phyloP scores from a whole-genome alignment of 2,113 vertebrate species.

The Egretta garzetta region DNA sequence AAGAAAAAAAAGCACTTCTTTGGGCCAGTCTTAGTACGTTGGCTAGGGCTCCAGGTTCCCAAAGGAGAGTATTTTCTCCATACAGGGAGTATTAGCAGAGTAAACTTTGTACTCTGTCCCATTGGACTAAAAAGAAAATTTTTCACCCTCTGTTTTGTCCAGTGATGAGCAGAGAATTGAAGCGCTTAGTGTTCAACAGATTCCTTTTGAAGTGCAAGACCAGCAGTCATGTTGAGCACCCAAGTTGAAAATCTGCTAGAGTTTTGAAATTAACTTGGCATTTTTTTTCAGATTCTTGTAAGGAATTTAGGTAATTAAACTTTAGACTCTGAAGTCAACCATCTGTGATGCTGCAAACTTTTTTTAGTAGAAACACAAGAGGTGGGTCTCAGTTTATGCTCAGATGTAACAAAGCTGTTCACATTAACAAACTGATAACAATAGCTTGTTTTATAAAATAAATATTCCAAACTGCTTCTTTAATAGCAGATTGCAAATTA shows the following conservation, averaged over 20 bases:
- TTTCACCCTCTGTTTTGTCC: background rate
- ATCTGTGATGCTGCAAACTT: background rate
- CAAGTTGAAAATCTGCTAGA: background rate
- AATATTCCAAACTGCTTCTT: background rate
- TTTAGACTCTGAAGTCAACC: background rate
- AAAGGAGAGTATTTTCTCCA: background rate
- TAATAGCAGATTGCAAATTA: background rate
- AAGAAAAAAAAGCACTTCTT: background rate
- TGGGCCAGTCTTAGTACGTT: background rate
- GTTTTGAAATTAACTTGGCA: background rate
- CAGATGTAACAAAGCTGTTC: background rate
- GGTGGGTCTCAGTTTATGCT: background rate
- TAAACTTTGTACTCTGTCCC: background rate
- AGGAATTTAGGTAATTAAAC: background rate
- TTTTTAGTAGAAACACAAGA: background rate
- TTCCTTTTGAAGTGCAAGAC: background rate
- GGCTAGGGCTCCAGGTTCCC: background rate
- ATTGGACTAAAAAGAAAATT: background rate
- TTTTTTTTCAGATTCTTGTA: background rate
- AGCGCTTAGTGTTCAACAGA: background rate
- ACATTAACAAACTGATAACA: background rate
- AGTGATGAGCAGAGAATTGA: background rate
- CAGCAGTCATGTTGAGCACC: background rate
- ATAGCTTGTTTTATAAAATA: background rate
- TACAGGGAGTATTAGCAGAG: background rate